phyloP scores from a whole-genome alignment of 1,140 invertebrate genomes.

The Drosophila eugracilis region DNA sequence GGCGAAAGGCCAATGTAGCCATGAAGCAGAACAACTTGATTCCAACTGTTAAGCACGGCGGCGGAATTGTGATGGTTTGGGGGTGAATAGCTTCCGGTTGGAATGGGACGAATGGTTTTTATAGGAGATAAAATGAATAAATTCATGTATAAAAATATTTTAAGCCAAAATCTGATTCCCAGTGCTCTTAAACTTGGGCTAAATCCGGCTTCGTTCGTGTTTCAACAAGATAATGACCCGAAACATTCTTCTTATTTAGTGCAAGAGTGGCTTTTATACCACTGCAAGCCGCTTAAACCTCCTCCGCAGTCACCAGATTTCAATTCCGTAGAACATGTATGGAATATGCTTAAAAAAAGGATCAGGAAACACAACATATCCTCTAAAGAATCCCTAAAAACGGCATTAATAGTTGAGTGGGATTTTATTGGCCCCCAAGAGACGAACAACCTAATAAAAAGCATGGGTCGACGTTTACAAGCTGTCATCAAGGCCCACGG shows the following conservation, averaged over 20 bases:
- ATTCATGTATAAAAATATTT: neutral
- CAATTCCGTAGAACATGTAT: neutral
- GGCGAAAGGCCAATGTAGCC: neutral
- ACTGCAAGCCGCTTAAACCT: conserved; percentile 5
- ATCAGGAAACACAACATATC: conserved; percentile 10
- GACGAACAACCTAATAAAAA: neutral
- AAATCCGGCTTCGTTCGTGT: neutral
- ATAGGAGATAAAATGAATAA: no score
- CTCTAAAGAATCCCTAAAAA: neutral
- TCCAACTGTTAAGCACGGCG: no score
- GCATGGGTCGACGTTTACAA: conserved; percentile 1
- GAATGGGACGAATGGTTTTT: neutral
- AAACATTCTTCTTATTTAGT: neutral
- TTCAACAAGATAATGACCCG: neutral
- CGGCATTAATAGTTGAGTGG: neutral
- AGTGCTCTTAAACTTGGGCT: neutral
- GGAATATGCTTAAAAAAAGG: no score
- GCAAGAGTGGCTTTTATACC: conserved; percentile 1
- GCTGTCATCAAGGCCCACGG: neutral
- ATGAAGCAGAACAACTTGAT: neutral
- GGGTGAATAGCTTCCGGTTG: neutral
- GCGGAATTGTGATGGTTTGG: neutral
- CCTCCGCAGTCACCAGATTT: neutral
- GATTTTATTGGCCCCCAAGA: neutral
- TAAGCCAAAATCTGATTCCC: neutral